phyloP scores from a whole-genome alignment of 2,888 invertebrate genomes.

The Panorpa germanica region DNA sequence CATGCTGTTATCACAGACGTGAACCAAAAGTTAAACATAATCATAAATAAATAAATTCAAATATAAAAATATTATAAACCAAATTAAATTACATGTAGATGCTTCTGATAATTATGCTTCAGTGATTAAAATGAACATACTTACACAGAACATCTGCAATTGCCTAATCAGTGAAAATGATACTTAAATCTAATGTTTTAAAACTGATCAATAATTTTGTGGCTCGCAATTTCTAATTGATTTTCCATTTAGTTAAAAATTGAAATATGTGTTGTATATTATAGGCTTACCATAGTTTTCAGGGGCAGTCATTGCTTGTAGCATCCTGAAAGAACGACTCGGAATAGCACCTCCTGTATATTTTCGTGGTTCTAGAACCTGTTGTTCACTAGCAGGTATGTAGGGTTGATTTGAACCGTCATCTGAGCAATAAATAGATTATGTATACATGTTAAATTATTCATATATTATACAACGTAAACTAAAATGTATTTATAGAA shows the following conservation, averaged over 20 bases:
- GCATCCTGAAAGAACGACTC: slow-evolving; percentile 57
- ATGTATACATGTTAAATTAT: slow-evolving; percentile 1
- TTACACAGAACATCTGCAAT: no score
- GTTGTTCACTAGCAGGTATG: slow-evolving; percentile 45
- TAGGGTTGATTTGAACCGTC: slow-evolving; percentile 20
- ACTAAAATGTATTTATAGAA: slow-evolving; percentile 2
- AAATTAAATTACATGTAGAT: no score
- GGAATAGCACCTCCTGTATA: slow-evolving; percentile 65
- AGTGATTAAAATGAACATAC: no score
- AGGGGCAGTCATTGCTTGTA: slow-evolving; percentile 61
- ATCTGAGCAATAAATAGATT: slow-evolving; percentile 15
- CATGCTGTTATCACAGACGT: no score
- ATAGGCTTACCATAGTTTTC: slow-evolving; percentile 38
- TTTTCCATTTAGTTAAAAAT: slow-evolving; percentile 4
- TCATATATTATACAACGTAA: background rate
- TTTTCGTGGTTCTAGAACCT: slow-evolving; percentile 46
- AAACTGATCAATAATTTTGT: no score
- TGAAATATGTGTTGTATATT: slow-evolving; percentile 11
- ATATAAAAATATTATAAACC: no score
- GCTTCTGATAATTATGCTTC: no score
- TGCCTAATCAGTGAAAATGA: no score
- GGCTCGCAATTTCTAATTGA: no score
- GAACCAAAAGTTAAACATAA: no score
- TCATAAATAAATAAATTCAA: no score
- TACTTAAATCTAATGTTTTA: no score